Percentiles rank a stretch among this genome's conserved stretches.
Evolutionary conservation across 2,113 vertebrate genomes (phyloP).

Genomic region (Dendrocopos noguchii): DNA sequence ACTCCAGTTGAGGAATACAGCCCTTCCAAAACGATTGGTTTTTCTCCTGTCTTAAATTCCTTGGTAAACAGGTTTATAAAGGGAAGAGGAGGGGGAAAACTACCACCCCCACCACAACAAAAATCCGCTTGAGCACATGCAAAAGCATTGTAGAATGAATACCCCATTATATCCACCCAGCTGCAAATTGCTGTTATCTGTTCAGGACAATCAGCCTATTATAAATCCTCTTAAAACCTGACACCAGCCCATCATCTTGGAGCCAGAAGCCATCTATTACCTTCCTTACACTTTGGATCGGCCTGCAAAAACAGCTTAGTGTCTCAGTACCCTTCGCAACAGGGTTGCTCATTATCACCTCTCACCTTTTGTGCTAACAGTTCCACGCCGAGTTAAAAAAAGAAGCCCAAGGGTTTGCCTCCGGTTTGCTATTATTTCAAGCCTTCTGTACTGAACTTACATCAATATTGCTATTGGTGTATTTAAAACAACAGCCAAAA

Average conservation of each 20-base stretch:
- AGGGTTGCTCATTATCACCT: slow-evolving; percentile 49
- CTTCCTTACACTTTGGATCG: slow-evolving; percentile 8
- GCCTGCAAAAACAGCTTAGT: background rate
- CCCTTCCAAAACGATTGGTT: background rate
- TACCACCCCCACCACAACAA: too few relatives aligned
- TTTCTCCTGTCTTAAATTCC: background rate
- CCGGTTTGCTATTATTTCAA: slow-evolving; percentile 62
- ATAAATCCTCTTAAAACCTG: slow-evolving; percentile 25
- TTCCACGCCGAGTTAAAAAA: slow-evolving; percentile 24
- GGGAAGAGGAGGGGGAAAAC: background rate
- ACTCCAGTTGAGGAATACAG: background rate
- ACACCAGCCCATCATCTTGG: slow-evolving; percentile 29
- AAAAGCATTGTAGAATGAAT: slow-evolving; percentile 22
- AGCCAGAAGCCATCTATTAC: background rate
- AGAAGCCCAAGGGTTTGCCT: slow-evolving; percentile 35
- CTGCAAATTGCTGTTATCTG: slow-evolving; percentile 57
- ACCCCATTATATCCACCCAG: slow-evolving; percentile 5
- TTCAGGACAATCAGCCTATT: slow-evolving; percentile 46
- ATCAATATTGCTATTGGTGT: slow-evolving; percentile 71
- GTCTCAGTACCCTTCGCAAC: slow-evolving; percentile 32
- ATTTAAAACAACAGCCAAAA: slow-evolving; percentile 68
- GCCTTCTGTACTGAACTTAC: slow-evolving; percentile 38
- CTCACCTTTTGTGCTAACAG: slow-evolving; percentile 40
- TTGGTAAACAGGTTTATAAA: background rate
- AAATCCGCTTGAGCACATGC: background rate